These are phyloP conservation scores for Takifugu bimaculatus DNA, from an alignment of 2,113 vertebrate genomes.

Conservation along the genomic window DNA sequence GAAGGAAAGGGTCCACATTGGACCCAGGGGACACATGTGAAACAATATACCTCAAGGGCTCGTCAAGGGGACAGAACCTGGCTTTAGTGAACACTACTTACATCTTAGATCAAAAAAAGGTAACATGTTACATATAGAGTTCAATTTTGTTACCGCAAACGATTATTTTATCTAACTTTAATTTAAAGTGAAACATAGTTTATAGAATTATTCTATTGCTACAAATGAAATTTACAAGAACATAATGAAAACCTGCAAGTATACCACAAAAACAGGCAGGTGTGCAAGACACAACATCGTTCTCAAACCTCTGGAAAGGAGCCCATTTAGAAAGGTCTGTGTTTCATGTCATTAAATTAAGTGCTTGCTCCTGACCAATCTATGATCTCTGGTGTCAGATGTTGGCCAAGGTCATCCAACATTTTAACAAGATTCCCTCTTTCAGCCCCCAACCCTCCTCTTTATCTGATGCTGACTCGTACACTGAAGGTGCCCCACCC, in stretches of 20 bases:
- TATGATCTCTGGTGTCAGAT: slow-evolving; percentile 72
- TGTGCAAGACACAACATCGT: slow-evolving; percentile 32
- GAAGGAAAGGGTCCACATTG: slow-evolving; percentile 47
- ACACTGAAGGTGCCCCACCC: slow-evolving; percentile 61
- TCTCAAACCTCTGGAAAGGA: slow-evolving; percentile 46
- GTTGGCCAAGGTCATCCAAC: slow-evolving; percentile 74
- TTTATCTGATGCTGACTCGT: slow-evolving; percentile 62
- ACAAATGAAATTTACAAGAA: not conserved
- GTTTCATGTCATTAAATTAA: slow-evolving; percentile 76
- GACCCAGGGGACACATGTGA: slow-evolving; percentile 42
- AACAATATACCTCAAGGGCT: slow-evolving; percentile 39
- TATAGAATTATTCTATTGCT: not conserved
- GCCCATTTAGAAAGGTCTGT: slow-evolving; percentile 54
- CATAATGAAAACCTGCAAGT: not conserved
- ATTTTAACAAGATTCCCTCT: slow-evolving; percentile 77
- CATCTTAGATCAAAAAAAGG: not conserved
- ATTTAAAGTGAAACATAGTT: not conserved
- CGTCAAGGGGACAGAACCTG: slow-evolving; percentile 32
- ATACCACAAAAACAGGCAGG: slow-evolving; percentile 26
- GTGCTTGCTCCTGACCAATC: slow-evolving; percentile 71
- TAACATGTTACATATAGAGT: too few relatives aligned
- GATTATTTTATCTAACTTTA: too few relatives aligned
- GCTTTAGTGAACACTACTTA: slow-evolving; percentile 15
- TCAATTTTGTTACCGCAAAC: too few relatives aligned
- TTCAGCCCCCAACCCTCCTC: slow-evolving; percentile 21